Evolutionary conservation across 1,140 invertebrate species (phyloP).

Genomic region (Zaprionus camerounensis): DNA sequence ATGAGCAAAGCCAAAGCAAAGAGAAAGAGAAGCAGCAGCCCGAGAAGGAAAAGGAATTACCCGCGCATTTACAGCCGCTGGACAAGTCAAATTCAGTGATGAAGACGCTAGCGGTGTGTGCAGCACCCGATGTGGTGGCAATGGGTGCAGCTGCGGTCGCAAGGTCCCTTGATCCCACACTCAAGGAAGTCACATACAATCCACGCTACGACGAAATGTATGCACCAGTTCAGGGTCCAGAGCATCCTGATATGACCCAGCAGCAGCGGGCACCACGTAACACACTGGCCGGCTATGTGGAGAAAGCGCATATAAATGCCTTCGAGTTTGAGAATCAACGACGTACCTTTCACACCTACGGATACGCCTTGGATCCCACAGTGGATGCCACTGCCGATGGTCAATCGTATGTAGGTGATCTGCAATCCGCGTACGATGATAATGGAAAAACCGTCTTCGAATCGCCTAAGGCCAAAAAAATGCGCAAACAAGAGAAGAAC

Average conservation of each 20-base stretch:
- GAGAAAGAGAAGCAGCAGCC: background rate
- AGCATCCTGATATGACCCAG: slow-evolving; percentile 95
- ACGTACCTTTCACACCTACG: slow-evolving; percentile 96
- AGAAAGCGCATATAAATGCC: slow-evolving; percentile 97
- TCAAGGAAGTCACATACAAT: slow-evolving; percentile 94
- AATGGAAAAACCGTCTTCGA: slow-evolving; percentile 96
- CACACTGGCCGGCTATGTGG: slow-evolving; percentile 97
- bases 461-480: slow-evolving; percentile 90
- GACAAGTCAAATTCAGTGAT: slow-evolving; percentile 83
- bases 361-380: slow-evolving; percentile 98
- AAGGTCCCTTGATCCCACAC: slow-evolving; percentile 89
- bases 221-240: slow-evolving; percentile 95
- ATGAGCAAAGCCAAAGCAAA: slow-evolving; percentile 48
- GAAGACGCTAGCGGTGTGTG: slow-evolving; percentile 88
- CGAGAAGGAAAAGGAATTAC: background rate
- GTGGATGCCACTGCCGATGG: slow-evolving; percentile 89
- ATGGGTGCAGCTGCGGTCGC: slow-evolving; percentile 86
- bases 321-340: slow-evolving; percentile 99
- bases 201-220: slow-evolving; percentile 98
- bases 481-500: slow-evolving; percentile 96
- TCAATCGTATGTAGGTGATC: slow-evolving; percentile 89
- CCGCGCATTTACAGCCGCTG: slow-evolving; percentile 86
- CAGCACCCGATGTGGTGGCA: slow-evolving; percentile 92
- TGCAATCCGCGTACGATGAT: slow-evolving; percentile 86
- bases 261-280: slow-evolving; percentile 95